Evolutionary conservation across 2,888 invertebrate species (phyloP).

Genomic region (Lutraria lutraria): DNA sequence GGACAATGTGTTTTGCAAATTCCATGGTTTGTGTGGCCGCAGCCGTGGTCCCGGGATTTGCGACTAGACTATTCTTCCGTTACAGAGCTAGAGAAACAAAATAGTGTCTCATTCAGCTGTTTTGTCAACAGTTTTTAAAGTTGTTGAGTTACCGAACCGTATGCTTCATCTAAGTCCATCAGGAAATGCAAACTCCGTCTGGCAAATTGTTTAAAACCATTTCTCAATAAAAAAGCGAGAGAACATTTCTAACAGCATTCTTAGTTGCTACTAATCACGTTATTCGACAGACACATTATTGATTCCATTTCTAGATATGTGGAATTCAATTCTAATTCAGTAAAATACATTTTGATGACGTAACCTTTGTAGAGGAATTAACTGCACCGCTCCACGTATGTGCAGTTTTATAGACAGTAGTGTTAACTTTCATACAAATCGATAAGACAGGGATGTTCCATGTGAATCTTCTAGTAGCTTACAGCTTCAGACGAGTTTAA

Average conservation of each 20-base stretch:
- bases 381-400: not conserved
- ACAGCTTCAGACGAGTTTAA: not conserved
- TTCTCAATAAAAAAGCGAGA: not conserved
- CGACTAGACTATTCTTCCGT: too few species aligned
- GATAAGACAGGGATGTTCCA: not conserved
- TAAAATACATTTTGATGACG: slow-evolving; percentile 24
- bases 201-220: not conserved
- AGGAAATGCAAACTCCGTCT: not conserved
- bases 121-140: not conserved
- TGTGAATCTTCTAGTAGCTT: not conserved
- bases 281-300: not conserved
- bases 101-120: not conserved
- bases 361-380: not conserved
- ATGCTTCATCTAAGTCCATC: not conserved
- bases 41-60: too few species aligned
- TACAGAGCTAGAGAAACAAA: too few species aligned
- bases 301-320: not conserved
- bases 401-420: not conserved
- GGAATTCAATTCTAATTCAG: not conserved
- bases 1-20: too few species aligned
- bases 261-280: not conserved
- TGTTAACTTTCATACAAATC: slow-evolving; percentile 23
- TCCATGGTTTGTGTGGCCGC: too few species aligned
- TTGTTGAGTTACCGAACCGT: not conserved
- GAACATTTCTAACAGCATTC: not conserved